Base-by-base conservation (phyloP, 1,140 invertebrate genomes). In the Caerostris darwini region DNA sequence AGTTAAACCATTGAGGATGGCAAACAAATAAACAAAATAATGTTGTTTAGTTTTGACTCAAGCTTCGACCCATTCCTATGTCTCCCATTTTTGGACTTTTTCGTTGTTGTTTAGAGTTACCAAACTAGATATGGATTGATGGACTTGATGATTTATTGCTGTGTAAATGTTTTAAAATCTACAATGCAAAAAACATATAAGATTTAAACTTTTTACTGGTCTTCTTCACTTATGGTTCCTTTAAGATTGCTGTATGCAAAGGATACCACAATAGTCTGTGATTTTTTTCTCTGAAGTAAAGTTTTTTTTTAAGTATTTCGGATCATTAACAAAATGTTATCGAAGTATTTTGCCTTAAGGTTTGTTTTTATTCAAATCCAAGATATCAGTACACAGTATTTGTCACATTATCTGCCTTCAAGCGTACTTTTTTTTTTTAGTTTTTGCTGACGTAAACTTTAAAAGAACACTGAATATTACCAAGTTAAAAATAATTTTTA, bases 251-350 rank as follows among this genome's bases (percentile, higher is more conserved):
- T 53, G 6, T 19, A 50, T 4, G 5, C 3, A 50, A 77, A 77
- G 50, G 50, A 34, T 50, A 53, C 71, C 71, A 53, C 71, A 50
- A 14, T 5, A 12, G 50, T 53, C 34, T 8, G 50, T 34, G 50
- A 7, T 67, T 53, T 88, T 14, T 8, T 90, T 57, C n/a, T n/a
- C n/a, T 10, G 57, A 4, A n/a, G 3, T n/a, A 57, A 4, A 1
- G 56, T 56, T 90, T 90, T 77, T 67, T 71, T 56, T 90, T 83
- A 8, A 2, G 54, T n/a, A 58, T 56, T 67, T 90, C 71, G 89
- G 69, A 81, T 90, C 89, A 90, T 90, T 90, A 90, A 81, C 89
- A 90, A 50, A 77, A 90, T 81, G 19, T n/a, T 90, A 90, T 90
- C 89, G 89, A 90, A 90, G 69, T 59, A 90, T 90, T 90, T 90